Evolutionary conservation across 2,797 vertebrate genomes (phyloP).

Genomic region (Schizothorax lantsangensis): DNA sequence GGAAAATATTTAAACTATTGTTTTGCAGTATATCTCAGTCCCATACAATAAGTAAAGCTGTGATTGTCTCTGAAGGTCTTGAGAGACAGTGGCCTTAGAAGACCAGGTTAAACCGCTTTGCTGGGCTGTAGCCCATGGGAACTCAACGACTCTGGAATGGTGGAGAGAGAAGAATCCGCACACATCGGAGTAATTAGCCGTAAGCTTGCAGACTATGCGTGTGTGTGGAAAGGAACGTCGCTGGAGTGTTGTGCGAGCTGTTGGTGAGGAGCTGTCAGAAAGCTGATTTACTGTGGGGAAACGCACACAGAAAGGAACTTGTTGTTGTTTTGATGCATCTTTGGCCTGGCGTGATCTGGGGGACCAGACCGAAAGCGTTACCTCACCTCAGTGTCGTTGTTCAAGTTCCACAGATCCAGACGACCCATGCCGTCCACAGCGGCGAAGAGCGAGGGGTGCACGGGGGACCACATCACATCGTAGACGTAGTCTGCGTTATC

Average conservation of each 20-base stretch:
- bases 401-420: slow-evolving; percentile 97
- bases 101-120: slow-evolving; percentile 57
- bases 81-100: slow-evolving; percentile 51
- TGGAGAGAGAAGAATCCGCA: slow-evolving; percentile 55
- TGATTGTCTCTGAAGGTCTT: slow-evolving; percentile 37
- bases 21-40: not conserved
- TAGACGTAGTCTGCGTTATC: slow-evolving; percentile 98
- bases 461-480: slow-evolving; percentile 97
- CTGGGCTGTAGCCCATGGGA: slow-evolving; percentile 56
- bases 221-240: slow-evolving; percentile 51
- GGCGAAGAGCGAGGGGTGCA: slow-evolving; percentile 93
- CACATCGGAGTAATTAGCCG: slow-evolving; percentile 58
- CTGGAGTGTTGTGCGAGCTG: slow-evolving; percentile 64
- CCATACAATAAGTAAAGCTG: not conserved
- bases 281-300: slow-evolving; percentile 78
- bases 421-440: slow-evolving; percentile 97
- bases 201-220: slow-evolving; percentile 23
- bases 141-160: slow-evolving; percentile 53
- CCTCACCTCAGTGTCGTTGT: slow-evolving; percentile 94
- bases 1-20: not conserved
- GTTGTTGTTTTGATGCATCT: slow-evolving; percentile 61
- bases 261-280: slow-evolving; percentile 71
- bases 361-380: slow-evolving; percentile 14
- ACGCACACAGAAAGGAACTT: slow-evolving; percentile 70
- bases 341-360: slow-evolving; percentile 37